phyloP scores from a whole-genome alignment of 2,888 invertebrate genomes.

The Cheilosia urbana region DNA sequence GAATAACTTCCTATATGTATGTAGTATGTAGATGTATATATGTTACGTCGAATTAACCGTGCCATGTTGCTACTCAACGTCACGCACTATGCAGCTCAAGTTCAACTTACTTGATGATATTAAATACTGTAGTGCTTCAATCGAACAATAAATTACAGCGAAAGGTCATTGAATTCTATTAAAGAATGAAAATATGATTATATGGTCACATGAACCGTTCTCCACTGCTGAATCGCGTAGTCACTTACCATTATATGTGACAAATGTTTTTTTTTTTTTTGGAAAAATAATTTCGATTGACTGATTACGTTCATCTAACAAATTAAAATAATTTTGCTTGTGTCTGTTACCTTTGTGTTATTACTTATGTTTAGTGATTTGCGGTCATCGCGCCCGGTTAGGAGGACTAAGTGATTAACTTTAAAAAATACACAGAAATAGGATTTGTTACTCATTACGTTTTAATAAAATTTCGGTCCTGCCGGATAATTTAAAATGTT shows the following conservation, averaged over 20 bases:
- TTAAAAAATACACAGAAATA: too few relatives aligned
- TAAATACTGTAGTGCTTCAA: neutral
- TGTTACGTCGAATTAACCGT: too few relatives aligned
- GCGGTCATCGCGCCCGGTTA: too few relatives aligned
- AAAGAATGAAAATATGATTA: constrained; percentile 1
- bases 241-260: neutral
- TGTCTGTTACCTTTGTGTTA: neutral
- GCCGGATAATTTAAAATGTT: too few relatives aligned
- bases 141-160: neutral
- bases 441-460: too few relatives aligned
- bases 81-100: too few relatives aligned
- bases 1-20: too few relatives aligned
- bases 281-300: neutral
- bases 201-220: neutral
- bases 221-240: neutral
- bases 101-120: too few relatives aligned
- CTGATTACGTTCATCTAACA: neutral
- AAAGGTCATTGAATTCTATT: neutral
- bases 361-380: neutral
- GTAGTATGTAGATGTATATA: too few relatives aligned
- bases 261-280: neutral
- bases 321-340: neutral
- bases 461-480: too few relatives aligned
- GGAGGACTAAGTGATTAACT: too few relatives aligned
- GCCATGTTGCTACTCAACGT: too few relatives aligned